Conservation (phyloP, 2,113 vertebrate species). For the Vulpes vulpes region DNA sequence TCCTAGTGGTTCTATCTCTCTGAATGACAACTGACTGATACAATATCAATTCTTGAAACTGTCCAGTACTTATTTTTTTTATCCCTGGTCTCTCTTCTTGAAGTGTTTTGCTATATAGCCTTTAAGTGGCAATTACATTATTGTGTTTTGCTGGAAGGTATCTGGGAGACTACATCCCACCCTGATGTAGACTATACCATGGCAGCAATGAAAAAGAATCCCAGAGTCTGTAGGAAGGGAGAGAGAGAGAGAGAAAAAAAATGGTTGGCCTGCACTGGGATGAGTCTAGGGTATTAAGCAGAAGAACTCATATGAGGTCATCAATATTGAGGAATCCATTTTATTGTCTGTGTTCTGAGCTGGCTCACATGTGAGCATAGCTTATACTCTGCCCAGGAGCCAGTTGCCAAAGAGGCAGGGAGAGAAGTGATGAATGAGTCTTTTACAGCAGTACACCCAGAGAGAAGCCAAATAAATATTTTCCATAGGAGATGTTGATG, state of each 20-base stretch:
- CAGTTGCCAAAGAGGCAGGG: background rate
- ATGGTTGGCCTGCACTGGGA: background rate
- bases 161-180: background rate
- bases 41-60: background rate
- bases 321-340: background rate
- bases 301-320: background rate
- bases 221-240: background rate
- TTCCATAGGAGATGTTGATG: background rate
- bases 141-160: background rate
- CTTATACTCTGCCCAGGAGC: background rate
- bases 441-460: background rate
- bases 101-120: background rate
- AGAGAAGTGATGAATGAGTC: slow-evolving; percentile 12
- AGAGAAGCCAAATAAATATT: slow-evolving; percentile 48
- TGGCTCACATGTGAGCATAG: background rate
- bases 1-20: background rate
- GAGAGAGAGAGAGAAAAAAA: background rate
- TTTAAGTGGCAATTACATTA: background rate
- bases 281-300: background rate
- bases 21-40: slow-evolving; percentile 5
- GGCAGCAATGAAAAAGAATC: background rate
- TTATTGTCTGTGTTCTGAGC: background rate
- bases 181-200: background rate
- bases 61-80: slow-evolving; percentile 9
- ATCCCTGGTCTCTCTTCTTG: background rate